Conservation (phyloP, 2,797 vertebrate species). For the Stomatorhinus walkeri region DNA sequence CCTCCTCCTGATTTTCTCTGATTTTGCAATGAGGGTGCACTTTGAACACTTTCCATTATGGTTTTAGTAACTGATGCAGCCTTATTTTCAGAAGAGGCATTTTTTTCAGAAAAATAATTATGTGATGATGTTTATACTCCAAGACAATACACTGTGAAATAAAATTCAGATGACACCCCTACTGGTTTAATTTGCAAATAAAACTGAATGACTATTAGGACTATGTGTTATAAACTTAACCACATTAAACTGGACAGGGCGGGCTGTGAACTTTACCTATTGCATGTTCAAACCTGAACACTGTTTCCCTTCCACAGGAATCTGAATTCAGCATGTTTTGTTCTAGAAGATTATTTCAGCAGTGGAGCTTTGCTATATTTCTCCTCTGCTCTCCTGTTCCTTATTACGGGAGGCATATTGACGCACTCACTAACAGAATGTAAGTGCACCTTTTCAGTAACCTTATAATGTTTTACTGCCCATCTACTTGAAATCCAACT, state of each 20-base stretch:
- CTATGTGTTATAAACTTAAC: not conserved
- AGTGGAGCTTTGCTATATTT: constrained; percentile 79
- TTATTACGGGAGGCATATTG: constrained; percentile 71
- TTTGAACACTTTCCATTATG: not conserved
- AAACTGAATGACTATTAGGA: not conserved
- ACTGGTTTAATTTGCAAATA: not conserved
- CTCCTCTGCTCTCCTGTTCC: constrained; percentile 81
- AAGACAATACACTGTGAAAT: not conserved
- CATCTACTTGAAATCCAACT: not conserved
- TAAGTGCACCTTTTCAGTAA: constrained; percentile 54
- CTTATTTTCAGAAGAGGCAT: constrained; percentile 24
- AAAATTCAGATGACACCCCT: not conserved
- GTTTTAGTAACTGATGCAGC: constrained; percentile 28
- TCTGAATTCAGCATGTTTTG: constrained; percentile 56
- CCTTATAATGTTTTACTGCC: not conserved
- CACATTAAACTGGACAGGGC: not conserved
- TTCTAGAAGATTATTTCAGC: constrained; percentile 70
- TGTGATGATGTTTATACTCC: not conserved
- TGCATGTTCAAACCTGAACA: not conserved
- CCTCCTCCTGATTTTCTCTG: not conserved
- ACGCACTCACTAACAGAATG: constrained; percentile 77
- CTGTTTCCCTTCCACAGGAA: constrained; percentile 46
- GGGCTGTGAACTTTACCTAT: constrained; percentile 10
- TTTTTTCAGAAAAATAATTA: constrained; percentile 12
- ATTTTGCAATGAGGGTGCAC: not conserved